Conservation (phyloP, 2,113 vertebrate species). For the Bolborhynchus lineola region DNA sequence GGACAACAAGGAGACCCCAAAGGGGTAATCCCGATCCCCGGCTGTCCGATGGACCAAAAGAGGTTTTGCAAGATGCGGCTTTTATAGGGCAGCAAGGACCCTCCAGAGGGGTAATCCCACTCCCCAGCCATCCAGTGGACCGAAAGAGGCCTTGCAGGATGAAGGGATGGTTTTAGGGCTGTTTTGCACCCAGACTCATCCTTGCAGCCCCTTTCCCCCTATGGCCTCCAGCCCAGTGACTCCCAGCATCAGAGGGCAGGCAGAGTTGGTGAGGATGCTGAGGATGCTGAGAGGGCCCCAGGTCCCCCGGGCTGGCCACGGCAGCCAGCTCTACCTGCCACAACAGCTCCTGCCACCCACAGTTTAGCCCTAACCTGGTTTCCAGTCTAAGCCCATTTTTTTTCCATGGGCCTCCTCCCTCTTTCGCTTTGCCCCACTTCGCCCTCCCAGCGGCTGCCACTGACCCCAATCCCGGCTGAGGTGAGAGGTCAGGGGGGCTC, state of each 20-base stretch:
- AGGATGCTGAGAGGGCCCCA: fast-evolving
- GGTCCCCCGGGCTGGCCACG: neutral
- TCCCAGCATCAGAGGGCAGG: neutral
- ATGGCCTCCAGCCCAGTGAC: neutral
- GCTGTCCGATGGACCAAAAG: fast-evolving
- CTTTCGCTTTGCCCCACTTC: slow-evolving; percentile 20
- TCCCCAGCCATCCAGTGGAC: fast-evolving
- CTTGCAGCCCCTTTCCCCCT: neutral
- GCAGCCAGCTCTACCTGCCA: neutral
- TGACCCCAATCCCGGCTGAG: neutral
- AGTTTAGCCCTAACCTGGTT: slow-evolving; percentile 36
- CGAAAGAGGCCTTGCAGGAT: neutral
- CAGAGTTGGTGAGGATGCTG: neutral
- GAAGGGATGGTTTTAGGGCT: neutral
- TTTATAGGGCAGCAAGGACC: neutral
- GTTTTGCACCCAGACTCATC: neutral
- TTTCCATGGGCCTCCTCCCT: neutral
- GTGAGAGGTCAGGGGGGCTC: neutral
- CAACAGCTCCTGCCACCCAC: neutral
- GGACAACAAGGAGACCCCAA: neutral
- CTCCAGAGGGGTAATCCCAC: fast-evolving
- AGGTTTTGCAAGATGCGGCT: neutral
- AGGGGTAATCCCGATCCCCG: fast-evolving
- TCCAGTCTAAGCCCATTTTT: slow-evolving; percentile 15
- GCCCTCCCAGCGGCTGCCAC: fast-evolving